Evolutionary conservation across 2,888 invertebrate genomes (phyloP), one percentile per base, ranked within the genome.

Genomic region (Sicus ferrugineus): DNA sequence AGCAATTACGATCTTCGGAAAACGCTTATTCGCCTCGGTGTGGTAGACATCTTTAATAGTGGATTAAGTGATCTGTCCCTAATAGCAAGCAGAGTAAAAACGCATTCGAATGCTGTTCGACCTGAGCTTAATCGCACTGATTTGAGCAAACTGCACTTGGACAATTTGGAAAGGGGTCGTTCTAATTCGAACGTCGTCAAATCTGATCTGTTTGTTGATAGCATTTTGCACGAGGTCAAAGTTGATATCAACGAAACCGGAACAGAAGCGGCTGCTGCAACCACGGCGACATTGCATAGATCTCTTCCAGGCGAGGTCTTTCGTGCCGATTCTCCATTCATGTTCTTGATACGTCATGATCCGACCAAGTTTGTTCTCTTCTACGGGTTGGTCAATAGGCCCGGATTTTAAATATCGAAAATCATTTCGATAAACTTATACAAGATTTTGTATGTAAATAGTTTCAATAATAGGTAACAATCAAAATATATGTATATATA

Each of bases 331-430:
- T 86, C 89, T 61, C 92, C 93, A 0, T 92, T 92, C 78, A 78
- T 91, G 42, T 88, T 92, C 76, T 87, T 91, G 76, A 89, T 92
- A 71, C 87, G 90, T 73, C 89, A 91, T 76, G 89, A 90, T 75
- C 82, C 87, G 4, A 88, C 90, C 5, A 88, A 88, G 73, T 79
- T 90, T 3, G 87, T 90, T 7, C 81, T 91, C 64, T 92, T 92
- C 80, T 91, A 90, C 88, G 92, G 91, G 0, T 85, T 89, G 14
- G 87, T 91, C 2, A 88, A 88, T 73, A 85, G 85, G 67, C 91
- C 91, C 14, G 72, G 72, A 61, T 56, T 34, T 9, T 34, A 34
- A 14, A 34, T n/a, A n/a, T n/a, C 34, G 5, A 34, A 34, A 34
- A 34, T 34, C 34, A 11, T n/a, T n/a, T n/a, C 34, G 34, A 34